phyloP scores from a whole-genome alignment of 2,113 vertebrate genomes.

The Datnioides undecimradiatus region DNA sequence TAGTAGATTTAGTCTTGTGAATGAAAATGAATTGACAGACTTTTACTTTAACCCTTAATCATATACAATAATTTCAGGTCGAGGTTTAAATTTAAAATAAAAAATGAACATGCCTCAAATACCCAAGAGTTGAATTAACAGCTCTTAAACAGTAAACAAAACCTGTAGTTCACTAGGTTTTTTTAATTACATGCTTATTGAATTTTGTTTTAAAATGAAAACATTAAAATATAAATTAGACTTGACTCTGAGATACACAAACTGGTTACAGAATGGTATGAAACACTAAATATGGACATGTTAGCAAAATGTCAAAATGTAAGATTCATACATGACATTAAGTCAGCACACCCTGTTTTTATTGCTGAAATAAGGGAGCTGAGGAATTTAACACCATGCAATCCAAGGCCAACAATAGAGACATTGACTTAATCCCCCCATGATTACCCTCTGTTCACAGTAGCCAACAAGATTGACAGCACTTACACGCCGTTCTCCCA shows the following conservation, averaged over 20 bases:
- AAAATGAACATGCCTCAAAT: neutral
- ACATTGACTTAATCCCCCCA: slow-evolving; percentile 36
- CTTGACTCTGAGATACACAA: neutral
- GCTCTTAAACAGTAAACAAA: neutral
- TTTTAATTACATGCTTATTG: neutral
- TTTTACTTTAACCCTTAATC: too few relatives aligned
- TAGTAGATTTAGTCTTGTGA: too few relatives aligned
- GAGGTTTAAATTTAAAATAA: neutral
- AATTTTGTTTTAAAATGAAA: neutral
- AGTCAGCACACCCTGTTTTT: slow-evolving; percentile 16
- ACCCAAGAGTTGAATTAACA: neutral
- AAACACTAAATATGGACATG: neutral
- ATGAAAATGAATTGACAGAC: too few relatives aligned
- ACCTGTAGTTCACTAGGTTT: neutral
- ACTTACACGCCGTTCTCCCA: slow-evolving; percentile 8
- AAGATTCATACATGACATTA: slow-evolving; percentile 16
- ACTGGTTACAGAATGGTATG: neutral
- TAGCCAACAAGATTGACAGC: slow-evolving; percentile 24
- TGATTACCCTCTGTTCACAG: slow-evolving; percentile 28
- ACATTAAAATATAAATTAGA: neutral
- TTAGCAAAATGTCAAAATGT: neutral
- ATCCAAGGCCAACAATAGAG: slow-evolving; percentile 35
- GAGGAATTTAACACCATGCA: slow-evolving; percentile 57
- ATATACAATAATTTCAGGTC: neutral
- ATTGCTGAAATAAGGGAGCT: slow-evolving; percentile 2